Conservation (phyloP, 2,888 invertebrate species). For the Folsomia candida region DNA sequence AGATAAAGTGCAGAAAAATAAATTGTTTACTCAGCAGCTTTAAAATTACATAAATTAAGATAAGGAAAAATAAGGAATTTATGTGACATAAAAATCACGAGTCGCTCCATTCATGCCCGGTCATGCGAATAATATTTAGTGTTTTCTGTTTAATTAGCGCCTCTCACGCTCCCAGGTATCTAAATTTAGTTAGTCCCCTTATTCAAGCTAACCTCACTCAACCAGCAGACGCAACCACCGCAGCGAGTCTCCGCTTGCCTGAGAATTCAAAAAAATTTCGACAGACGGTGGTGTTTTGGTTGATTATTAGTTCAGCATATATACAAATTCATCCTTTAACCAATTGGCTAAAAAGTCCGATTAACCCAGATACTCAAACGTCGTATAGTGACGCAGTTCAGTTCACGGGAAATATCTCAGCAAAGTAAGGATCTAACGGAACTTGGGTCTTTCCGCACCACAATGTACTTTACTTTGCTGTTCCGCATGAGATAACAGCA, state of each 20-base stretch:
- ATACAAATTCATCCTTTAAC: not conserved
- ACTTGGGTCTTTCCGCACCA: conserved; percentile 2
- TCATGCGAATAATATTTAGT: not conserved
- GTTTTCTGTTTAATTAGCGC: not conserved
- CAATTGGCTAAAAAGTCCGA: not conserved
- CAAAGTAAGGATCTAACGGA: not conserved
- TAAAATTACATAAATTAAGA: not conserved
- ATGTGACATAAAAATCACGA: not conserved
- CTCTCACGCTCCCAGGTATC: not conserved
- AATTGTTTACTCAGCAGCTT: no score
- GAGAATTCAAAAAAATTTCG: no score
- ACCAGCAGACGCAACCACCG: no score
- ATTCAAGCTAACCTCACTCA: no score
- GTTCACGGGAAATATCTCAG: not conserved
- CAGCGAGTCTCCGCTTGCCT: no score
- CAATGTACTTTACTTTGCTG: not conserved
- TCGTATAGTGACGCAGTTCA: not conserved
- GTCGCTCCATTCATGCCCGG: not conserved
- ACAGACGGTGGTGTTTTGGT: no score
- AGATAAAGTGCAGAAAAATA: no score
- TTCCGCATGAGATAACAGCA: not conserved
- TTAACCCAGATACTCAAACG: conserved; percentile 4
- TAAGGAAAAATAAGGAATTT: not conserved
- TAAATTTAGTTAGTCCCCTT: not conserved
- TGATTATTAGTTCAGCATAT: no score